Evolutionary conservation across 2,888 invertebrate species (phyloP), one percentile per base, ranked within the genome.

Genomic region (Pecten maximus): DNA sequence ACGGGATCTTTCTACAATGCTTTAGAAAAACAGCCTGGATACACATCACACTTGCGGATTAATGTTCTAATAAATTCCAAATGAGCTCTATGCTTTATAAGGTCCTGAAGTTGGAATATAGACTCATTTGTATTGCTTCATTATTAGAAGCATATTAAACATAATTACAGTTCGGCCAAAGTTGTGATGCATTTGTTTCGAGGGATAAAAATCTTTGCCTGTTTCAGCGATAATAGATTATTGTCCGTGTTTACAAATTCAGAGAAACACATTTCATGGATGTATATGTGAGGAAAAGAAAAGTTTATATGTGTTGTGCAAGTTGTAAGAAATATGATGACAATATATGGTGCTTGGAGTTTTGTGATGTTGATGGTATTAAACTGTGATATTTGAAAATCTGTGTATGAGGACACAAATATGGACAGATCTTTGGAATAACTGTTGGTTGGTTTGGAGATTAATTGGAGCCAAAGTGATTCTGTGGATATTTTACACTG

Each of bases 251-350:
- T 35, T 12, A 54, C 23, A 54, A 6, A 23, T 35, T 35, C 74
- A 74, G 6, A 28, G 16, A 23, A 74, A 74, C 74, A 74, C 16
- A 74, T 74, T 74, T 74, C 74, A 28, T 35, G 74, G 74, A 74
- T 74, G 74, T 74, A 54, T 16, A n/a, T 60, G 60, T 35, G 60
- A 28, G 74, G 35, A 74, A 8, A 74, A 74, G 74, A 74, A 23
- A 35, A 74, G 74, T 74, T 28, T 74, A 74, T 28, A 35, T 74
- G 74, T 74, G 28, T 28, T 35, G 74, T 35, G 35, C 74, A 74
- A 74, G 35, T 74, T 28, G 74, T 74, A 35, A 74, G 74, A 74
- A 74, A 74, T 74, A 74, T 74, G 74, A 74, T 74, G 74, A 74
- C 28, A 35, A 35, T 15, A 28, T 60, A 74, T 74, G 74, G 74